Base-by-base conservation (phyloP, 2,888 invertebrate species). In the Perdita meconis region DNA sequence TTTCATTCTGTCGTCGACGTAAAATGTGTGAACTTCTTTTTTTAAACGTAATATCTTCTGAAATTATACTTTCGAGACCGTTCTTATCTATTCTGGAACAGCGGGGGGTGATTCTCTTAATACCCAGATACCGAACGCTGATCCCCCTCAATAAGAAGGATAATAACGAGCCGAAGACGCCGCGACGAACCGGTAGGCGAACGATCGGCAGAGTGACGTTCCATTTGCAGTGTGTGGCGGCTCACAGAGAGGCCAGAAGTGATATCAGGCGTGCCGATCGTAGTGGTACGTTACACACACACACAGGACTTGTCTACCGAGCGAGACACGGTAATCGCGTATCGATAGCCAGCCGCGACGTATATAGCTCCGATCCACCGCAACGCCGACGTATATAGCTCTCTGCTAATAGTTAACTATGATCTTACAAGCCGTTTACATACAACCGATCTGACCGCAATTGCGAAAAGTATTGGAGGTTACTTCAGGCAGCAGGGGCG, bases 281-380 rank as follows among this genome's bases (percentile, higher is more conserved):
- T 72, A 19, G 38, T 60, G 12, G 66, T 61, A 42, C 64, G 60
- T 47, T 47, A 47, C 47, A 47, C 47, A 47, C 68, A 34, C 69
- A 50, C 53, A 50, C 75, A 57, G 59, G 47, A 44, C 70, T 72
- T 66, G 78, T 76, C 64, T 47, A 72, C 74, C 73, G 65, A 56
- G 47, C 74, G 68, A 84, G 70, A 78, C 80, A 57, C 66, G 75
- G 67, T 80, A 83, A 83, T 81, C 78, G 78, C 75, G 65, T 71
- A 79, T 79, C 82, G 80, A 82, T 84, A 81, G 64, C 57, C 61
- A 38, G 51, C 67, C 71, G 55, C 70, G 66, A 72, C 75, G 68
- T 55, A 65, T 78, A 76, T 51, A 76, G 68, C 59, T 5, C 51
- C 71, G 78, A 76, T 83, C 71, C 67, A 74, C 79, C 64, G 72